Conservation (phyloP, 2,113 vertebrate species). For the Ahaetulla prasina region DNA sequence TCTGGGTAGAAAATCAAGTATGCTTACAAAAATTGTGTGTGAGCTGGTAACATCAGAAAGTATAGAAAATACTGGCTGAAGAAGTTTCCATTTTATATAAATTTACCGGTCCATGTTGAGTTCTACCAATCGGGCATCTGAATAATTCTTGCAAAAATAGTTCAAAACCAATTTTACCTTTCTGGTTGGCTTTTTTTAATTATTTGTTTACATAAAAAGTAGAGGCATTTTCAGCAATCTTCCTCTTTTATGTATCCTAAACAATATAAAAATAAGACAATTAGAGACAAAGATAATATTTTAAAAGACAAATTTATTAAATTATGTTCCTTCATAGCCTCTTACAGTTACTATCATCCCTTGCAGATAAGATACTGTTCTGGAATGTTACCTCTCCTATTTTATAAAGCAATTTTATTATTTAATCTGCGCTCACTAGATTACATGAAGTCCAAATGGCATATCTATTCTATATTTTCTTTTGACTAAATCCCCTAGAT, state of each 20-base stretch:
- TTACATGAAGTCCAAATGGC: background rate
- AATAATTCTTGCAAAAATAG: background rate
- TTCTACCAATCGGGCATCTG: background rate
- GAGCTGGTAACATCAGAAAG: background rate
- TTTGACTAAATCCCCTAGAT: background rate
- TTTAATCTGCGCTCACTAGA: background rate
- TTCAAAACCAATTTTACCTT: background rate
- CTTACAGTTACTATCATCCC: background rate
- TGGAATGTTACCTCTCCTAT: background rate
- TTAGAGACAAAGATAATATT: background rate
- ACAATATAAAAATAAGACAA: background rate
- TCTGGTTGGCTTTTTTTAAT: background rate
- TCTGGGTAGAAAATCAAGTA: background rate
- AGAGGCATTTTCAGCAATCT: background rate
- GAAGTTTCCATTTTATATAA: background rate
- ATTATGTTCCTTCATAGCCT: background rate
- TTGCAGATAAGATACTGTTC: background rate
- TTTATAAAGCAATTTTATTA: background rate
- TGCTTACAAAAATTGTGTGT: background rate
- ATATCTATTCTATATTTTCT: background rate
- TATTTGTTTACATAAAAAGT: background rate
- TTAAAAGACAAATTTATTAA: background rate
- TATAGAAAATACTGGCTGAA: background rate
- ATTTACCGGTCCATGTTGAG: background rate
- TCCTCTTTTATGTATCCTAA: slow-evolving; percentile 2